Conservation (phyloP, 2,113 vertebrate species). For the Stigmatopora argus region DNA sequence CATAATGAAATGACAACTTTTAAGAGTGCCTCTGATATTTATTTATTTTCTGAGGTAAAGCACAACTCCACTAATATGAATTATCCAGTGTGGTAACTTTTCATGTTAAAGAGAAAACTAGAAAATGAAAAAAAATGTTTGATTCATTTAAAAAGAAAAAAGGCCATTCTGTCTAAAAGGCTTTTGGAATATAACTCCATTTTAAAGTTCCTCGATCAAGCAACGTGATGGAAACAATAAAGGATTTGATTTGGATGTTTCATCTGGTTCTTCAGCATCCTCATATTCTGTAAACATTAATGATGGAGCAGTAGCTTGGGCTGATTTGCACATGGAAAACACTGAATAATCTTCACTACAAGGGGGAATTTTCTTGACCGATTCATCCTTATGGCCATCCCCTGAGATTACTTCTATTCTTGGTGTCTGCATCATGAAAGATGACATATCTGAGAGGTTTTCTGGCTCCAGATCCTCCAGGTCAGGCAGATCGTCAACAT, state of each 20-base stretch:
- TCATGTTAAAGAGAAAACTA: not conserved
- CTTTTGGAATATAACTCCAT: too few relatives aligned
- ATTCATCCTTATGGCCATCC: slow-evolving; percentile 35
- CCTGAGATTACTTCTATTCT: slow-evolving; percentile 76
- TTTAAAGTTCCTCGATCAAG: slow-evolving; percentile 60
- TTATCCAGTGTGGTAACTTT: too few relatives aligned
- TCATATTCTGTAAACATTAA: slow-evolving; percentile 24
- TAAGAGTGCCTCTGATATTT: too few relatives aligned
- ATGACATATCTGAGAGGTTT: slow-evolving; percentile 19
- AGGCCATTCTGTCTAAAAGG: not conserved
- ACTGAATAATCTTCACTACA: slow-evolving; percentile 5
- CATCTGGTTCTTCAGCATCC: not conserved
- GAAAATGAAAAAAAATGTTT: slow-evolving; percentile 17
- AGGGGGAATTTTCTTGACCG: not conserved
- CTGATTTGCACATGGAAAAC: slow-evolving; percentile 19
- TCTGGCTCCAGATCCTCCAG: slow-evolving; percentile 74
- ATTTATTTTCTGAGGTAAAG: too few relatives aligned
- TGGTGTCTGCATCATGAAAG: slow-evolving; percentile 47
- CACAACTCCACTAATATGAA: too few relatives aligned
- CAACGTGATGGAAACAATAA: not conserved
- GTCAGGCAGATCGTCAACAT: slow-evolving; percentile 79
- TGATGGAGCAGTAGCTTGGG: not conserved
- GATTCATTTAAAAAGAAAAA: slow-evolving; percentile 15
- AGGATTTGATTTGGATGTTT: slow-evolving; percentile 12
- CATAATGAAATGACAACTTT: too few relatives aligned